Percentiles rank a stretch among this genome's conserved stretches.
These are phyloP conservation scores for Pelmatolapia mariae DNA, from an alignment of 2,113 vertebrate species.

Conservation along the genomic window DNA sequence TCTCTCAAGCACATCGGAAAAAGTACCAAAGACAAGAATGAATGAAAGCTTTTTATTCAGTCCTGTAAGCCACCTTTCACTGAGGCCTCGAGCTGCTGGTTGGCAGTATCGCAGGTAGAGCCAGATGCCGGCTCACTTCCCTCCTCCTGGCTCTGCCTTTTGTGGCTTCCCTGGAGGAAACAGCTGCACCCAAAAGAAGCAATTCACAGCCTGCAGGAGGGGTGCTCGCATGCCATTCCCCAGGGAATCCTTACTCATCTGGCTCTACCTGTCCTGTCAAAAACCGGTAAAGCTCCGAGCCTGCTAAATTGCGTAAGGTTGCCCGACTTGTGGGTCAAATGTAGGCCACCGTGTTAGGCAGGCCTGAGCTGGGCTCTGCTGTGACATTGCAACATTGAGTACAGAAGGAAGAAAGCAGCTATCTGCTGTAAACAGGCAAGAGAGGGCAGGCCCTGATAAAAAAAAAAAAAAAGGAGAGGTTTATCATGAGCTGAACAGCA, in stretches of 20 bases:
- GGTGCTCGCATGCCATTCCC: slow-evolving; percentile 25
- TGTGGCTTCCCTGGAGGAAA: slow-evolving; percentile 52
- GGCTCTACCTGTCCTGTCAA: slow-evolving; percentile 49
- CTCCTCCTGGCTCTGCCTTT: slow-evolving; percentile 29
- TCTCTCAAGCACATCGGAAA: slow-evolving; percentile 59
- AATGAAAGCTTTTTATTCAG: slow-evolving; percentile 54
- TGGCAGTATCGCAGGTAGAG: slow-evolving; percentile 61
- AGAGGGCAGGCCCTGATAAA: slow-evolving; percentile 49
- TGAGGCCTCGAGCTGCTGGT: slow-evolving; percentile 4
- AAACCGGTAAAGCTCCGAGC: neutral
- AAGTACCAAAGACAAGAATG: slow-evolving; percentile 65
- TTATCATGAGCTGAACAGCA: slow-evolving; percentile 62
- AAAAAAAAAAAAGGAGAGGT: slow-evolving; percentile 40
- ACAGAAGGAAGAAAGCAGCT: slow-evolving; percentile 35
- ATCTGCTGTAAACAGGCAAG: slow-evolving; percentile 59
- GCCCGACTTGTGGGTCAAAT: neutral
- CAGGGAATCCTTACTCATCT: slow-evolving; percentile 18
- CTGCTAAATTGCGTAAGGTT: neutral
- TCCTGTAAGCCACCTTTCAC: slow-evolving; percentile 24
- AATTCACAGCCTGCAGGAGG: slow-evolving; percentile 47
- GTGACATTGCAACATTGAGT: neutral
- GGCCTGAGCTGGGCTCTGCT: neutral
- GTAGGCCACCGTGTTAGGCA: neutral
- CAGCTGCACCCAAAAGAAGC: slow-evolving; percentile 58
- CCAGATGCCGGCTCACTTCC: slow-evolving; percentile 52